phyloP scores from a whole-genome alignment of 2,113 vertebrate genomes.

The Sigmodon hispidus region DNA sequence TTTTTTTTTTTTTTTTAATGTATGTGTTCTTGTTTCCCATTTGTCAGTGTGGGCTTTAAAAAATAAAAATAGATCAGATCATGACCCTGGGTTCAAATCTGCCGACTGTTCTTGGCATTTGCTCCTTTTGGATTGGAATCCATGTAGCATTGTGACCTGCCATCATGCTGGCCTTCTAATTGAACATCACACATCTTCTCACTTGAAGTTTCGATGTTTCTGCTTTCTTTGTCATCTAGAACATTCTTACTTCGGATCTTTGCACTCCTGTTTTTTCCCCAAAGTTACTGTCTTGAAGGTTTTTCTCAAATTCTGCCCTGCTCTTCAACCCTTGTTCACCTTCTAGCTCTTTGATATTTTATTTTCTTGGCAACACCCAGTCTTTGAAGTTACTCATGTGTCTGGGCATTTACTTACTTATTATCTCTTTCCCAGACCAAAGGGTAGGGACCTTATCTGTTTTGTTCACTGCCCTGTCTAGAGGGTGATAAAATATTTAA shows the following conservation, averaged over 20 bases:
- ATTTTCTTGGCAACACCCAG: neutral
- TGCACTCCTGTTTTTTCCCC: neutral
- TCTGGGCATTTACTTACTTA: neutral
- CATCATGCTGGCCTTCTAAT: neutral
- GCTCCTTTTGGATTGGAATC: neutral
- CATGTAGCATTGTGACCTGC: neutral
- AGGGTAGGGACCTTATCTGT: slow-evolving; percentile 38
- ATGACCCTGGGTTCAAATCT: neutral
- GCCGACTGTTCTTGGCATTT: neutral
- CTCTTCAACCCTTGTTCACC: too few species aligned
- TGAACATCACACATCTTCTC: neutral
- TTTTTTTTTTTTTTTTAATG: neutral
- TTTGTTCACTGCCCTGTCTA: slow-evolving; percentile 24
- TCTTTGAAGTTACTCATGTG: neutral
- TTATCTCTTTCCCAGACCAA: slow-evolving; percentile 28
- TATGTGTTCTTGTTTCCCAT: neutral
- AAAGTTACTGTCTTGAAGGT: neutral
- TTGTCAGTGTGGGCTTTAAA: slow-evolving; percentile 11
- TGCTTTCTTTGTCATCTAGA: neutral
- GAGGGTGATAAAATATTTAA: slow-evolving; percentile 46
- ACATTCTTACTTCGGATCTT: neutral
- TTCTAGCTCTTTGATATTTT: neutral
- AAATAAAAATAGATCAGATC: neutral
- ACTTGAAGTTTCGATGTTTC: neutral
- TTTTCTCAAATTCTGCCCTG: neutral